phyloP scores from a whole-genome alignment of 2,888 invertebrate genomes.

The Lycaena phlaeas region DNA sequence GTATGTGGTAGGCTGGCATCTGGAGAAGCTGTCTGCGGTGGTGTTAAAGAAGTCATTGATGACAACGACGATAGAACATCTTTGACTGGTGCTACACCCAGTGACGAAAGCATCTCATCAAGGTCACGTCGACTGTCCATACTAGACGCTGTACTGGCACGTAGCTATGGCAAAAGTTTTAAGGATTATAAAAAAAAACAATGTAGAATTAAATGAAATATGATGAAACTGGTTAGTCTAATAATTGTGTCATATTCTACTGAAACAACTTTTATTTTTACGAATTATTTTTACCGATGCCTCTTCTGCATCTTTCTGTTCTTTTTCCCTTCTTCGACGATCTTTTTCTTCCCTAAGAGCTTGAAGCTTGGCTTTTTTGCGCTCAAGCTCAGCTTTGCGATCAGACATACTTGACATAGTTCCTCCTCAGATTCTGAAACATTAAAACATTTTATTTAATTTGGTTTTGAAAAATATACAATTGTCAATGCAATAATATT shows the following conservation, averaged over 20 bases:
- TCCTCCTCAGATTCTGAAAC: not conserved
- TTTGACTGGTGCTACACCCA: conserved; percentile 90
- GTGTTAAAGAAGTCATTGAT: conserved; percentile 84
- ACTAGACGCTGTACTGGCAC: conserved; percentile 66
- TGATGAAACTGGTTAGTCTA: no score
- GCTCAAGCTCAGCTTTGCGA: conserved; percentile 92
- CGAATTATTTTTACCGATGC: conserved; percentile 64
- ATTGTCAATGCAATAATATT: no score
- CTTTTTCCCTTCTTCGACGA: conserved; percentile 86
- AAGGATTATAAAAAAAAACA: not conserved
- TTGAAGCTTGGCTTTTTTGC: conserved; percentile 92
- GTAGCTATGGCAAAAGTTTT: conserved; percentile 35
- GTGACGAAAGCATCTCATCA: conserved; percentile 88
- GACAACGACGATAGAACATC: conserved; percentile 88
- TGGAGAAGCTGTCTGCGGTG: conserved; percentile 86
- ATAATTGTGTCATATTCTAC: no score
- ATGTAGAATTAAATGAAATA: not conserved
- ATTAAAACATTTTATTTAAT: no score
- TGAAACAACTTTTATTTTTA: no score
- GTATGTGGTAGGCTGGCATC: conserved; percentile 83
- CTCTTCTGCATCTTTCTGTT: conserved; percentile 88
- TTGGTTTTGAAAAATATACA: no score
- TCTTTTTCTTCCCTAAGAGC: conserved; percentile 93
- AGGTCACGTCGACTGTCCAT: conserved; percentile 76
- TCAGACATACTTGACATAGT: conserved; percentile 81